These are phyloP conservation scores for Oreochromis mossambicus DNA, from an alignment of 2,797 vertebrate species.

Conservation along the genomic window DNA sequence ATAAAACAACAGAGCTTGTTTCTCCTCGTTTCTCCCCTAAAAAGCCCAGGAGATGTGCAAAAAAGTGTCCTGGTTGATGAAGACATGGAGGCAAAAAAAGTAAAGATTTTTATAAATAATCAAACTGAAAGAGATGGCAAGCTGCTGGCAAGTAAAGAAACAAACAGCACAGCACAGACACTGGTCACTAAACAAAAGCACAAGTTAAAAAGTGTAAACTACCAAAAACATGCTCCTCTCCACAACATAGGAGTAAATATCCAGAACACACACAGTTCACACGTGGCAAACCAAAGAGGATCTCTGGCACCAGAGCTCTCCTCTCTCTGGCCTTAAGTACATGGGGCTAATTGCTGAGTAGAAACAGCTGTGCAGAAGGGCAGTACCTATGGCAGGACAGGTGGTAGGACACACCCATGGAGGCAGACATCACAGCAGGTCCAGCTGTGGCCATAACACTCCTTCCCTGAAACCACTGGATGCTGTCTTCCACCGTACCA, in stretches of 20 bases:
- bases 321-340: neutral
- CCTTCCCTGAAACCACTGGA: neutral
- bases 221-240: neutral
- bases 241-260: neutral
- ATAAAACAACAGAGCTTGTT: neutral
- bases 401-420: neutral
- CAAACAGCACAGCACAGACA: neutral
- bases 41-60: neutral
- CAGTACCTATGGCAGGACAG: neutral
- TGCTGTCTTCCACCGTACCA: neutral
- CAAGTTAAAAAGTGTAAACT: neutral
- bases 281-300: fast-evolving
- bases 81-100: neutral
- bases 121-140: neutral
- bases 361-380: neutral
- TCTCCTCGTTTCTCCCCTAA: neutral
- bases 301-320: fast-evolving
- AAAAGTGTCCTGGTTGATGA: neutral
- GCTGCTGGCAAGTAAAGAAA: neutral
- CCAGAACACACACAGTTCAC: neutral
- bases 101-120: neutral
- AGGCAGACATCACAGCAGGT: neutral
- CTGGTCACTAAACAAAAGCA: neutral
- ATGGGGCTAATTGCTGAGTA: neutral
- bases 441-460: neutral